Evolutionary conservation across 2,113 vertebrate genomes (phyloP).

Genomic region (Centropus unirufus): DNA sequence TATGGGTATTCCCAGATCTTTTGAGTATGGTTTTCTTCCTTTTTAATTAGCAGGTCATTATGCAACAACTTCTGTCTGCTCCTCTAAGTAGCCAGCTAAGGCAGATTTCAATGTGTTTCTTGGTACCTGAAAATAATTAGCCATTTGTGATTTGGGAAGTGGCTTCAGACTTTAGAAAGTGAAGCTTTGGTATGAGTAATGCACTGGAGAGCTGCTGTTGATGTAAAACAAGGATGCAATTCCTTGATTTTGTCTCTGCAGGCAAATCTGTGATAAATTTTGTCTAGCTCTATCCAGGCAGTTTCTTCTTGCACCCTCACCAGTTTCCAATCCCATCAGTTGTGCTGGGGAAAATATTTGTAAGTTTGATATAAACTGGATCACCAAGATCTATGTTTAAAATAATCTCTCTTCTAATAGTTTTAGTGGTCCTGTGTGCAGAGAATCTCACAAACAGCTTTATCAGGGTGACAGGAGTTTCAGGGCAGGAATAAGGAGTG

Average conservation of each 20-base stretch:
- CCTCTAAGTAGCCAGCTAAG: background rate
- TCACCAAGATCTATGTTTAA: background rate
- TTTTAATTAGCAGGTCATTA: slow-evolving; percentile 58
- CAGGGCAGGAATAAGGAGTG: background rate
- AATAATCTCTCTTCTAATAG: background rate
- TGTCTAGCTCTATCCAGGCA: background rate
- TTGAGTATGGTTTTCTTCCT: slow-evolving; percentile 35
- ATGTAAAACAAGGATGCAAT: background rate
- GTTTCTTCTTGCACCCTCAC: background rate
- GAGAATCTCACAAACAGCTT: background rate
- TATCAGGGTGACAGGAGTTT: background rate
- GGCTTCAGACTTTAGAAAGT: slow-evolving; percentile 7
- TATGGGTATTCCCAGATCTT: background rate
- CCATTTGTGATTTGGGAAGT: slow-evolving; percentile 5
- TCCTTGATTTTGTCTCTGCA: background rate
- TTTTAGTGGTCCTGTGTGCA: background rate
- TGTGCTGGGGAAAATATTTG: background rate
- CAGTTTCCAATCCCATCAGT: background rate
- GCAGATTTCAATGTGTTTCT: slow-evolving; percentile 37
- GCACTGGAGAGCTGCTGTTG: background rate
- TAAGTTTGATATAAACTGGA: background rate
- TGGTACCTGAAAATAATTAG: slow-evolving; percentile 58
- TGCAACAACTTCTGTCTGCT: slow-evolving; percentile 33
- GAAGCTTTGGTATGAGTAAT: background rate
- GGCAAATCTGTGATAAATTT: background rate